A percentile compares a stretch with the other conserved stretches of the same genome.
Evolutionary conservation across 2,797 vertebrate species (phyloP).

Genomic region (Ispidina lecontei): DNA sequence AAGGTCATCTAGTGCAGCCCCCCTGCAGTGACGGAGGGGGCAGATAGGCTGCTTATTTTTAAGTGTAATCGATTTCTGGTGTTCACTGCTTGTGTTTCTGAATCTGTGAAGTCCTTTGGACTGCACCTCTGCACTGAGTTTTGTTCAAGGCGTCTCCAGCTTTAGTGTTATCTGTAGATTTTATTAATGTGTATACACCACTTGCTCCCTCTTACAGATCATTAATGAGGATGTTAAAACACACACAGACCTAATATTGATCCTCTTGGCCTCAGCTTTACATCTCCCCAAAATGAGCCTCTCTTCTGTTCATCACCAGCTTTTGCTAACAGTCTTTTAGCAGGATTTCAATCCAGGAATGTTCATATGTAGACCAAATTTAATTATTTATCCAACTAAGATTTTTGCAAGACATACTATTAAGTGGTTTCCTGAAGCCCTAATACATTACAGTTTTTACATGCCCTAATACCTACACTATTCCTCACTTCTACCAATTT

Average conservation of each 20-base stretch:
- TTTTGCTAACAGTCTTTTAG: constrained; percentile 38
- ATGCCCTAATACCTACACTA: background rate
- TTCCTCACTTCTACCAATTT: constrained; percentile 8
- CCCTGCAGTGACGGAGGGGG: no score
- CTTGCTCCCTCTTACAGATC: constrained; percentile 59
- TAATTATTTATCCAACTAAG: constrained; percentile 65
- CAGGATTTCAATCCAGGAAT: constrained; percentile 46
- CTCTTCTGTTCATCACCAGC: constrained; percentile 32
- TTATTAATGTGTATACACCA: constrained; percentile 44
- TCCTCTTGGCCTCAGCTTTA: constrained; percentile 53
- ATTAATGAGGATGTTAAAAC: constrained; percentile 68
- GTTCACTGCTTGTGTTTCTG: background rate
- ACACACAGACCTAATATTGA: constrained; percentile 59
- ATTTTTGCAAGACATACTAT: constrained; percentile 33
- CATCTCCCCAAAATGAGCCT: constrained; percentile 36
- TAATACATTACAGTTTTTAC: constrained; percentile 29
- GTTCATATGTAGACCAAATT: constrained; percentile 37
- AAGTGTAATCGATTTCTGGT: background rate
- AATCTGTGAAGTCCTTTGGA: background rate
- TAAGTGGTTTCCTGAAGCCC: constrained; percentile 45
- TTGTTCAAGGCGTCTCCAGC: background rate
- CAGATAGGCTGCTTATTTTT: background rate
- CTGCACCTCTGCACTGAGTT: background rate
- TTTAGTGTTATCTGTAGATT: constrained; percentile 30
- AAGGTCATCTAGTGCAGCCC: no score